Evolutionary conservation across 2,888 invertebrate species (phyloP), one percentile per base, ranked within the genome.

Genomic region (Acleris laterana): DNA sequence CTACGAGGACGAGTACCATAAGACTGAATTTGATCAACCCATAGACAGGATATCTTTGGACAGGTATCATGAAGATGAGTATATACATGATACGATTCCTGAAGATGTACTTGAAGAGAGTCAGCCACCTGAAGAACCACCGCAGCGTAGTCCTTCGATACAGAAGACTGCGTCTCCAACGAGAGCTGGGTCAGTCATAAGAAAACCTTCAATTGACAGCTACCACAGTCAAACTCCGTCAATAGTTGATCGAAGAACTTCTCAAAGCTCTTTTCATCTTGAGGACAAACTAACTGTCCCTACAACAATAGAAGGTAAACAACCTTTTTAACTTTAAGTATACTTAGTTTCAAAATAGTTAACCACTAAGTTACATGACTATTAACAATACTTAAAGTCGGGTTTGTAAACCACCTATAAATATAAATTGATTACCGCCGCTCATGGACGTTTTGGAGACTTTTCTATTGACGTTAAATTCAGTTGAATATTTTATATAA

Each of bases 201-300:
- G 93, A 69, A 91, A 93, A 70, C 89, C 90, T 58, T 93, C 91
- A 22, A 88, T 90, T 56, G 92, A 93, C 69, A 93, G 93, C 74
- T 91, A 93, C 69, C 89, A 89, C 46, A 90, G 91, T 82, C 90
- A 89, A 81, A 81, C 89, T 70, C 90, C 91, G 51, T 89, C 92
- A 53, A 72, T 89, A 71, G 78, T 88, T 79, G 92, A 92, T 81
- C 83, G 93, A 71, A 89, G 85, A 83, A 89, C 89, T 70, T 93
- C 93, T 58, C 92, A 91, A 82, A 87, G 88, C 79, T 93, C 92
- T 72, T 91, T 88, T 83, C 90, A 90, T 68, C 94, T 93, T 71
- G 94, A 94, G 75, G 94, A 94, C 62, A 94, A 94, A 79, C 87
- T 93, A 70, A 74, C 80, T 57, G 81, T 89, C 72, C 86, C 87